Percentiles rank a stretch among this genome's conserved stretches.
phyloP scores from a whole-genome alignment of 2,888 invertebrate species.

The Meteorus colon region DNA sequence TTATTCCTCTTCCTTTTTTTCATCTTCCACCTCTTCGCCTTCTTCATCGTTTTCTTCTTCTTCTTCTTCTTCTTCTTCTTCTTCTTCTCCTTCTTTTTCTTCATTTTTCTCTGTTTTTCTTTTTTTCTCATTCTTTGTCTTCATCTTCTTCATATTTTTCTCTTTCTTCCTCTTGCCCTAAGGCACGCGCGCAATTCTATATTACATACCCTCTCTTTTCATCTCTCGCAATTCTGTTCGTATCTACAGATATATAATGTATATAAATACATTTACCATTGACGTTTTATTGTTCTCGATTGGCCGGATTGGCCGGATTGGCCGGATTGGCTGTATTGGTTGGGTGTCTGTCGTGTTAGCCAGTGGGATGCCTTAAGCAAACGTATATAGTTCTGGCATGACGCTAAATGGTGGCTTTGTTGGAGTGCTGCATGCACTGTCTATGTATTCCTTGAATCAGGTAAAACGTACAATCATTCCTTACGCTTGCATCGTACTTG shows the following conservation, averaged over 20 bases:
- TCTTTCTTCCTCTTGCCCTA: constrained; percentile 57
- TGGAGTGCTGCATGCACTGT: too few relatives aligned
- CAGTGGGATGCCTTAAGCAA: constrained; percentile 36
- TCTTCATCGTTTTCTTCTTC: constrained; percentile 32
- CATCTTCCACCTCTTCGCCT: too few relatives aligned
- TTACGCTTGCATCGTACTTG: neutral
- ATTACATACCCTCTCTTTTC: constrained; percentile 32
- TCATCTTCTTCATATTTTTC: constrained; percentile 41
- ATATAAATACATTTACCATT: constrained; percentile 41
- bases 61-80: constrained; percentile 44
- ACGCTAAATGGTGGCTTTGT: constrained; percentile 27
- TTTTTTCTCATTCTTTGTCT: constrained; percentile 32
- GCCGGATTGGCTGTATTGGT: constrained; percentile 20
- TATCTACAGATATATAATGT: neutral
- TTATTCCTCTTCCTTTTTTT: constrained; percentile 39
- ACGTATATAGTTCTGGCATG: constrained; percentile 12
- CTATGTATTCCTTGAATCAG: constrained; percentile 9
- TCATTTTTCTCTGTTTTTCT: constrained; percentile 39
- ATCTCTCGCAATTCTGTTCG: neutral
- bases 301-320: constrained; percentile 49
- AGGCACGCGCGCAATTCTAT: constrained; percentile 68
- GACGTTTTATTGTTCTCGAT: constrained; percentile 62
- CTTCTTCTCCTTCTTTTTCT: constrained; percentile 29
- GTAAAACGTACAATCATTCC: neutral
- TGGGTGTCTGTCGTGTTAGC: constrained; percentile 56